Conservation (phyloP, 64 coral and sea anemone species). For the Montipora capricornis region DNA sequence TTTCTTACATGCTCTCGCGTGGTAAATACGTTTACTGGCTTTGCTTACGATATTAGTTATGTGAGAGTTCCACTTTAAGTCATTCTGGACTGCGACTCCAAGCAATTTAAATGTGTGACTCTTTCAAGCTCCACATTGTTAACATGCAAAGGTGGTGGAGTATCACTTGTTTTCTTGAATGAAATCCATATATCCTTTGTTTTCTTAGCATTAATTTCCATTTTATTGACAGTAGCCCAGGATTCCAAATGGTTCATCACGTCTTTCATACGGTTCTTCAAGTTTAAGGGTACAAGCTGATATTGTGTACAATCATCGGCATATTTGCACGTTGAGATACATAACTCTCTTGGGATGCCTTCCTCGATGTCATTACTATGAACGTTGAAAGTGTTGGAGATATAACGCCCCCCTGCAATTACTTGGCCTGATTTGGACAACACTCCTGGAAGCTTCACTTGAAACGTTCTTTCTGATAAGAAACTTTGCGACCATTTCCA, state of each 20-base stretch:
- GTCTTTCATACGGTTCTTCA: background rate
- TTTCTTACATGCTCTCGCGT: constrained; percentile 19
- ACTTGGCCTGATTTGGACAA: background rate
- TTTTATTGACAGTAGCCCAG: background rate
- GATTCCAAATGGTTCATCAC: background rate
- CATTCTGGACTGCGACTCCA: background rate
- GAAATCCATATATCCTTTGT: constrained; percentile 63
- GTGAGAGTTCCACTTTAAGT: background rate
- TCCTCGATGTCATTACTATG: constrained; percentile 2
- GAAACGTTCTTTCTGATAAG: background rate
- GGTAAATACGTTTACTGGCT: constrained; percentile 29
- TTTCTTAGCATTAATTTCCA: constrained; percentile 6
- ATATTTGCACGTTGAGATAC: constrained; percentile 1
- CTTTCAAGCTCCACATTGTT: background rate
- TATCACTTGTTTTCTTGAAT: background rate
- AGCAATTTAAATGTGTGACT: background rate
- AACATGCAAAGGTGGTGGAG: background rate
- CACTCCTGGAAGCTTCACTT: constrained; percentile 37
- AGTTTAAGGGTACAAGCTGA: too few relatives aligned
- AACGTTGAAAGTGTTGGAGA: constrained; percentile 47
- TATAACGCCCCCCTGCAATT: background rate
- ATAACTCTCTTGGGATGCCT: background rate
- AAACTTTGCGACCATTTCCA: constrained; percentile 31
- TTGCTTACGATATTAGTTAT: background rate
- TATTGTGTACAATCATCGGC: background rate